phyloP scores from a whole-genome alignment of 1,140 invertebrate species.

The Ceratina calcarata region DNA sequence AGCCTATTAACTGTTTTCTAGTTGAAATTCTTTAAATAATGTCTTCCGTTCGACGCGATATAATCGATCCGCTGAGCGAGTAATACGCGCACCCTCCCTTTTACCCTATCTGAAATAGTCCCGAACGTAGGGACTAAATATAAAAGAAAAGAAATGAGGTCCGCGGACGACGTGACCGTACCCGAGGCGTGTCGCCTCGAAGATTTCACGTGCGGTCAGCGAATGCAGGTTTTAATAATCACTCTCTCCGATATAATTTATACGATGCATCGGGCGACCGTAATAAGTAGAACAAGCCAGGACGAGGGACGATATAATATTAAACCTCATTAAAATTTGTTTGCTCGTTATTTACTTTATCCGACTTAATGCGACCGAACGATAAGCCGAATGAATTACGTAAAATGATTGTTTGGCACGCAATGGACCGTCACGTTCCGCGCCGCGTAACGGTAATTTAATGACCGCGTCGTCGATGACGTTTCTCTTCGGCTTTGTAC shows the following conservation, averaged over 20 bases:
- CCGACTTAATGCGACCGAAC: conserved; percentile 24
- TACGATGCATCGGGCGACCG: not conserved
- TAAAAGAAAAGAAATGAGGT: not conserved
- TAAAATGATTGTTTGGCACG: conserved; percentile 49
- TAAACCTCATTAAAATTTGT: conserved; percentile 35
- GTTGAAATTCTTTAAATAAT: not conserved
- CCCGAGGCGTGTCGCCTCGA: not conserved
- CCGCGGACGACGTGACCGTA: not conserved
- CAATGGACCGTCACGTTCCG: conserved; percentile 29
- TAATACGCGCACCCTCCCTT: too few species aligned
- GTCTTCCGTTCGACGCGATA: not conserved
- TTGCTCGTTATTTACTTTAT: conserved; percentile 48
- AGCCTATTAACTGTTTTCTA: not conserved
- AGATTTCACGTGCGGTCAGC: not conserved
- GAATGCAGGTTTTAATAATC: not conserved
- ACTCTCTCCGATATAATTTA: not conserved
- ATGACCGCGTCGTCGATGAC: conserved; percentile 7
- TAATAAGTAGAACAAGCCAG: conserved; percentile 23
- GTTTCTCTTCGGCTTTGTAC: not conserved
- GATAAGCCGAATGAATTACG: conserved; percentile 38
- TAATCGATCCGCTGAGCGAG: too few species aligned
- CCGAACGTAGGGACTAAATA: not conserved
- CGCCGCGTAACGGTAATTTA: conserved; percentile 41
- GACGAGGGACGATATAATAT: conserved; percentile 19
- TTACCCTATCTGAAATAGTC: not conserved